These are phyloP conservation scores for Stegodyphus dumicola DNA, from an alignment of 1,140 invertebrate species.

Conservation along the genomic window DNA sequence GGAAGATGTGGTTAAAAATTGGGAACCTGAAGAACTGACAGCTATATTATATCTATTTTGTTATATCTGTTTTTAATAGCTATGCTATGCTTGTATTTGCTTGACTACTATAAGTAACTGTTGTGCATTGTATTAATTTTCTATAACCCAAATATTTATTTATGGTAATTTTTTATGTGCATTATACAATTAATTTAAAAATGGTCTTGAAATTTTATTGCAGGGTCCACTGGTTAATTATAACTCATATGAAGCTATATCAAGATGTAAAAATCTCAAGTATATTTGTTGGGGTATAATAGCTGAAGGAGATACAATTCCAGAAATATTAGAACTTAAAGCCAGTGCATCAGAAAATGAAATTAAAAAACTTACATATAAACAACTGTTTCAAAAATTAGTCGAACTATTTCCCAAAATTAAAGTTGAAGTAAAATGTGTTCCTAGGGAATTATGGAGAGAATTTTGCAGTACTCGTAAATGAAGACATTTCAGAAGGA, in stretches of 20 bases:
- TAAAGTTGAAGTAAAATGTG: slow-evolving; percentile 29
- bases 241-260: slow-evolving; percentile 5
- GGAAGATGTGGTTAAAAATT: too few species aligned
- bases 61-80: too few species aligned
- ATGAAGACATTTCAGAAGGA: neutral
- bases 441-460: slow-evolving; percentile 12
- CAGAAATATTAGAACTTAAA: slow-evolving; percentile 17
- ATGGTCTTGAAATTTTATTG: neutral
- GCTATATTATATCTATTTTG: too few species aligned
- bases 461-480: slow-evolving; percentile 32
- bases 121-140: too few species aligned
- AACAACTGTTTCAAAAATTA: slow-evolving; percentile 15
- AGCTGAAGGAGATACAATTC: slow-evolving; percentile 6
- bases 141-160: too few species aligned
- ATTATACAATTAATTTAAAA: too few species aligned
- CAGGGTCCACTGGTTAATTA: slow-evolving; percentile 19
- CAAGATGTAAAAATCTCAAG: slow-evolving; percentile 13
- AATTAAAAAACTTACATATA: slow-evolving; percentile 23
- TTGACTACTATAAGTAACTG: too few species aligned
- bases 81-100: too few species aligned
- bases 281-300: slow-evolving; percentile 45
- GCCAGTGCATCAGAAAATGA: neutral
- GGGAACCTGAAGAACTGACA: too few species aligned
- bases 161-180: too few species aligned
- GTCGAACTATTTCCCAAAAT: slow-evolving; percentile 8